These are phyloP conservation scores for Pteruthius melanotis DNA, from an alignment of 2,113 vertebrate species.

Conservation along the genomic window DNA sequence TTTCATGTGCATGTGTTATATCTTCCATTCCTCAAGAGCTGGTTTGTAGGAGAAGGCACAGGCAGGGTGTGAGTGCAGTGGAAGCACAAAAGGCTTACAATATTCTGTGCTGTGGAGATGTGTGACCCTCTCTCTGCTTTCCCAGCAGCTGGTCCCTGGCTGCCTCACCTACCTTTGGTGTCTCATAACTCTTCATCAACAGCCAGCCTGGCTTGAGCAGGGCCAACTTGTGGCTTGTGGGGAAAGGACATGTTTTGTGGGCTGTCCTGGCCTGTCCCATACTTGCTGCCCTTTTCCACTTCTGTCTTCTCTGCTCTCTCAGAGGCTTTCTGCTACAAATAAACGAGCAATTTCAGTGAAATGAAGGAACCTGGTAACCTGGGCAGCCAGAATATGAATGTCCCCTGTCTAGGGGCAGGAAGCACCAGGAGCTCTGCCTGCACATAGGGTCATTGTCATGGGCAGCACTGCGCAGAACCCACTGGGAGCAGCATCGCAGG, in stretches of 20 bases:
- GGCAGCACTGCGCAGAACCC: not conserved
- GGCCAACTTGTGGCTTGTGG: not conserved
- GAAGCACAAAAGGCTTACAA: not conserved
- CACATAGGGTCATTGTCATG: accelerated
- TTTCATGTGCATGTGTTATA: not conserved
- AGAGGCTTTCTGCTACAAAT: not conserved
- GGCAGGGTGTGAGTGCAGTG: not conserved
- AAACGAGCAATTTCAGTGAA: not conserved
- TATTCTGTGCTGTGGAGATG: not conserved
- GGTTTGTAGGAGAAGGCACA: not conserved
- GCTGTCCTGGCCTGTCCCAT: not conserved
- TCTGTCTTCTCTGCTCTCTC: not conserved
- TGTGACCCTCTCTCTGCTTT: not conserved
- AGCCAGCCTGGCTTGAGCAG: not conserved
- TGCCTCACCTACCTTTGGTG: not conserved
- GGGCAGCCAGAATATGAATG: not conserved
- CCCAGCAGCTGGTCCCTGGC: not conserved
- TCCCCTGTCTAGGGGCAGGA: not conserved
- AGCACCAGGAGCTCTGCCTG: not conserved
- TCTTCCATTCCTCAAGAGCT: not conserved
- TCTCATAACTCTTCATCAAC: not conserved
- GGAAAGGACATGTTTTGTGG: not conserved
- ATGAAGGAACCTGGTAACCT: not conserved
- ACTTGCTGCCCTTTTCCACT: not conserved
- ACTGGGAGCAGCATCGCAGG: accelerated